Evolutionary conservation across 1,140 invertebrate species (phyloP), one percentile per base, ranked within the genome.

Genomic region (Euwallacea fornicatus): DNA sequence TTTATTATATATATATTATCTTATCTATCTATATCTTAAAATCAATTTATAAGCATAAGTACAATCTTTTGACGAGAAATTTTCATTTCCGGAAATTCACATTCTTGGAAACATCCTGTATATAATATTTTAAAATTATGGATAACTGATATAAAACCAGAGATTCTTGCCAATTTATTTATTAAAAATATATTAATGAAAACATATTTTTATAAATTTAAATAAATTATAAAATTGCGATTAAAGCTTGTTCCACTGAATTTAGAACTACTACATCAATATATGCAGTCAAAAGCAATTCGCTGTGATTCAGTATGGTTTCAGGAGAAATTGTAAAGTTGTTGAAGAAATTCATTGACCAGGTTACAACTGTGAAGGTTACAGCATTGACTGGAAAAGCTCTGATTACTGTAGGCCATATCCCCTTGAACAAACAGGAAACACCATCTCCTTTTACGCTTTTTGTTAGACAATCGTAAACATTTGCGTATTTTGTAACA

Each of bases 341-440:
- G 33, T 66, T 21, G 6, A 66, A 42, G 4, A 86, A 33, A 66
- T 85, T 77, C 72, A 91, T 82, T 0, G 87, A 87, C 89, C 91
- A 94, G 6, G 89, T 89, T 11, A 97, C 93, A 4, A 93, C 92
- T 3, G 90, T 86, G 79, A 97, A 97, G 43, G 93, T 95, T 2
- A 91, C 92, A 0, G 94, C 95, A 78, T 97, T 98, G n/a, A 91
- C 91, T 0, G 95, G 93, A 82, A 97, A 97, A 0, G 95, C 93
- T 53, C 95, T 85, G 43, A 96, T 79, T 11, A 93, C 80, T 0
- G 93, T 92, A 0, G 93, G 91, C 9, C 84, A 87, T 0, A 96
- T 77, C 0, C 94, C 94, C 9, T 89, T 82, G 16, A 86, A 84
- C 67, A 96, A 84, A 69, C 88, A 90, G 0, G 75, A 71, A 66